Base-by-base conservation (phyloP, 1,140 invertebrate genomes). In the Megathymus violae region DNA sequence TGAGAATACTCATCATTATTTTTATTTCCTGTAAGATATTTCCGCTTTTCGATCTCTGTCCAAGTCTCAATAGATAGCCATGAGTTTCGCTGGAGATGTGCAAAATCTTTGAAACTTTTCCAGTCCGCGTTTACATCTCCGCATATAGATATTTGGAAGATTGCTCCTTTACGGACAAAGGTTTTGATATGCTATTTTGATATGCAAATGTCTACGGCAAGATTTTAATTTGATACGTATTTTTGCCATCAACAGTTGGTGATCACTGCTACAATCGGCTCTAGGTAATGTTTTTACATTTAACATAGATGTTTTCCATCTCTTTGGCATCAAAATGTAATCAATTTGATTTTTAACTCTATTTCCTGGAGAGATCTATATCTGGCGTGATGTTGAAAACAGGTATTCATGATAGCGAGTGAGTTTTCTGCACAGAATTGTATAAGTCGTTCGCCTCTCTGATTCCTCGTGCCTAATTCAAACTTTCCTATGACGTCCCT, bases 301-400 rank as follows among this genome's bases (percentile, higher is more conserved):
- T 5, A 10, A 63, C 7, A 77, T 46, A 0, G 31, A 64, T 3
- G 60, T 66, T 65, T 41, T 69, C 64, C 60, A 77, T 17, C 71
- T 47, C 14, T 64, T 64, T 6, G 27, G 1, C 6, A 72, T 67
- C 0, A 59, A 11, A 6, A 75, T 72, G 50, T 71, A 76, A 40
- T 80, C 73, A 5, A 78, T 80, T 43, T 74, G 69, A 31, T 78
- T 74, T 14, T 62, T 54, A 14, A 31, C 44, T 52, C 41, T 16
- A 13, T 62, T 61, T n/a, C 58, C 68, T 38, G 68, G 71, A 31
- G 51, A 54, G 11, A 34, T 11, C 66, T 50, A 63, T 7, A 54
- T 15, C 63, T 19, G 3, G 54, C 36, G 5, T 66, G 60, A 9
- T 66, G 7, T 41, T 47, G 7, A 19, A 62, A 70, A 3, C 41